A percentile compares a stretch with the other conserved stretches of the same genome.
Conservation (phyloP, 2,113 vertebrate species). For the Capreolus pygargus region DNA sequence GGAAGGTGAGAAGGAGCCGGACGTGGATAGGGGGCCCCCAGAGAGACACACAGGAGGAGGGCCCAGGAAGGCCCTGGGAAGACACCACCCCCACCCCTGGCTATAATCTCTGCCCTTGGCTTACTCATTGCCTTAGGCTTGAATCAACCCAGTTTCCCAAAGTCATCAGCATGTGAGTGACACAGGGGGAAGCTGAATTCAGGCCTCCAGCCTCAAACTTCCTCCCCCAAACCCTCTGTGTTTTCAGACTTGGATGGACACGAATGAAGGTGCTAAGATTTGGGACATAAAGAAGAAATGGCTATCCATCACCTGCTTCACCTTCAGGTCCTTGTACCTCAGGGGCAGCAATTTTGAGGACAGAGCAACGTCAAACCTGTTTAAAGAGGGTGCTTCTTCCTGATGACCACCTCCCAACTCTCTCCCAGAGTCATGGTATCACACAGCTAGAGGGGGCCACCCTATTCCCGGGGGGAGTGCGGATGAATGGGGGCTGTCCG, state of each 20-base stretch:
- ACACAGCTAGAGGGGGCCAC: rapidly evolving
- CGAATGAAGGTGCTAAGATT: not conserved
- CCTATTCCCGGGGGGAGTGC: not conserved
- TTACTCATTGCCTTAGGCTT: not conserved
- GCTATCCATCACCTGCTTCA: not conserved
- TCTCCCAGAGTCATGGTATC: not conserved
- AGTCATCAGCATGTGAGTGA: not conserved
- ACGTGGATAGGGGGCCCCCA: rapidly evolving
- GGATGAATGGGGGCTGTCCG: too few species aligned
- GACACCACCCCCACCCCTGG: not conserved
- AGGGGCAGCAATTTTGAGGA: not conserved
- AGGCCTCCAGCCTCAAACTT: not conserved
- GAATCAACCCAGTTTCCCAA: not conserved
- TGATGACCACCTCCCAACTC: not conserved
- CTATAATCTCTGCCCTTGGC: not conserved
- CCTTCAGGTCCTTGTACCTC: not conserved
- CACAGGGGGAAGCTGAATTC: not conserved
- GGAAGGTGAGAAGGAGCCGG: not conserved
- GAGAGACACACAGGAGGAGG: not conserved
- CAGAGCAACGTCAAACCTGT: rapidly evolving
- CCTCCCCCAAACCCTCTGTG: not conserved
- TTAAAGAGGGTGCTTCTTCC: not conserved
- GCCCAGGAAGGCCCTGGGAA: too few species aligned
- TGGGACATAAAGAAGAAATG: not conserved
- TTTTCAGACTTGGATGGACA: rapidly evolving